Conservation (phyloP, 2,888 invertebrate genomes). For the Mythimna pallens region DNA sequence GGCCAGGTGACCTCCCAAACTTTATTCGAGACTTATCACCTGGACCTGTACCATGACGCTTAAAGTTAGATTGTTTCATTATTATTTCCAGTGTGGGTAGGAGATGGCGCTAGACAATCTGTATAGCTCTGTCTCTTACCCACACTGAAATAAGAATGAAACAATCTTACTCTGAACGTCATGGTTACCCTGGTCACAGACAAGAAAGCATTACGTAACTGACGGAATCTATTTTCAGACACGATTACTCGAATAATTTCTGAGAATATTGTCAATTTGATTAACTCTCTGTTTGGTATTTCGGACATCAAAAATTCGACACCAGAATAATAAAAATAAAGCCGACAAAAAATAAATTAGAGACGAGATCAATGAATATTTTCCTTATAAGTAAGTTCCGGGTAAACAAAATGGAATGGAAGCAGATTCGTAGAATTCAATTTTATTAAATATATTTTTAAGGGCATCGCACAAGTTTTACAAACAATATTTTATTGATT, state of each 20-base stretch:
- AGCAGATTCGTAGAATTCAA: not conserved
- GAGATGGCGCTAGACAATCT: no score
- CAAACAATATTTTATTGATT: constrained; percentile 3
- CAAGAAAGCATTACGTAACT: not conserved
- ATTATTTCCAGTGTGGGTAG: no score
- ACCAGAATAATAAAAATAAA: not conserved
- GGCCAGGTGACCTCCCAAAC: not conserved
- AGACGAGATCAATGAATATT: not conserved
- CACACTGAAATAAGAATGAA: no score
- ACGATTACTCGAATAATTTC: not conserved
- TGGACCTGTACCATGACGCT: no score
- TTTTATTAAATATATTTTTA: constrained; percentile 37
- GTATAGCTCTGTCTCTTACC: no score
- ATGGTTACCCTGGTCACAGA: no score
- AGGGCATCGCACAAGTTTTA: not conserved
- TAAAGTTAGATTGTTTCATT: no score
- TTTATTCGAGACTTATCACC: not conserved
- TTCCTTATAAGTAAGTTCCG: not conserved
- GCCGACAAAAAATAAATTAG: not conserved
- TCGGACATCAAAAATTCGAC: not conserved
- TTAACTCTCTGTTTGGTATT: not conserved
- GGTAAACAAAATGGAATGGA: not conserved
- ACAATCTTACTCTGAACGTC: no score
- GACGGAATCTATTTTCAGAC: not conserved
- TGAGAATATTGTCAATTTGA: not conserved